These are phyloP conservation scores for Perodicticus potto DNA, from an alignment of 2,797 vertebrate species.

Conservation along the genomic window DNA sequence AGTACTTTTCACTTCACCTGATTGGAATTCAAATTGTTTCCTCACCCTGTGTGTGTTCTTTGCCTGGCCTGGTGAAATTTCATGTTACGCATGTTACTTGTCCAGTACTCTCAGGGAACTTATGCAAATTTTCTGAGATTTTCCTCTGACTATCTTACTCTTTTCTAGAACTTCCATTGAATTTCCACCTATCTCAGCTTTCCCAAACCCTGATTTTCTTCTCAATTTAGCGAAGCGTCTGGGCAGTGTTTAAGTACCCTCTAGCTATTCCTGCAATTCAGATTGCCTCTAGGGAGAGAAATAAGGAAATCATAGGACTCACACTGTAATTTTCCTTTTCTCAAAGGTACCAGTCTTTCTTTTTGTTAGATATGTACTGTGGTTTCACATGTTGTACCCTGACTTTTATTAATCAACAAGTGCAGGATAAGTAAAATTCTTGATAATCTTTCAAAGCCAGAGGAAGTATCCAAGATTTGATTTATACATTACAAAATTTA, in stretches of 20 bases:
- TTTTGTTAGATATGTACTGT: neutral
- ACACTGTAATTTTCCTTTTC: neutral
- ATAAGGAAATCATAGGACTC: neutral
- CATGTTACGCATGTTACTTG: neutral
- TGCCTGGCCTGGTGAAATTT: neutral
- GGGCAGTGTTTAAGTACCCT: neutral
- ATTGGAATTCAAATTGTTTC: neutral
- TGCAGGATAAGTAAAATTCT: neutral
- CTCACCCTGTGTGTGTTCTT: neutral
- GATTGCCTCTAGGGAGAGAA: neutral
- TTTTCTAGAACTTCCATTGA: neutral
- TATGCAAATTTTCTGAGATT: neutral
- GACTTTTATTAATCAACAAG: neutral
- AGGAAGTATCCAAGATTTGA: neutral
- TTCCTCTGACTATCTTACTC: neutral
- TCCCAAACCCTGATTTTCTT: neutral
- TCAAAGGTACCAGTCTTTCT: neutral
- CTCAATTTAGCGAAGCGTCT: neutral
- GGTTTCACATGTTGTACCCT: neutral
- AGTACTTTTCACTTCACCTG: neutral
- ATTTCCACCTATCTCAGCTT: neutral
- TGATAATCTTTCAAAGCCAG: neutral
- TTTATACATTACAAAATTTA: neutral
- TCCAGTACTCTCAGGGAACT: neutral
- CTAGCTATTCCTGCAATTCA: neutral